Base-by-base conservation (phyloP, 2,888 invertebrate species). In the Agapostemon virescens region DNA sequence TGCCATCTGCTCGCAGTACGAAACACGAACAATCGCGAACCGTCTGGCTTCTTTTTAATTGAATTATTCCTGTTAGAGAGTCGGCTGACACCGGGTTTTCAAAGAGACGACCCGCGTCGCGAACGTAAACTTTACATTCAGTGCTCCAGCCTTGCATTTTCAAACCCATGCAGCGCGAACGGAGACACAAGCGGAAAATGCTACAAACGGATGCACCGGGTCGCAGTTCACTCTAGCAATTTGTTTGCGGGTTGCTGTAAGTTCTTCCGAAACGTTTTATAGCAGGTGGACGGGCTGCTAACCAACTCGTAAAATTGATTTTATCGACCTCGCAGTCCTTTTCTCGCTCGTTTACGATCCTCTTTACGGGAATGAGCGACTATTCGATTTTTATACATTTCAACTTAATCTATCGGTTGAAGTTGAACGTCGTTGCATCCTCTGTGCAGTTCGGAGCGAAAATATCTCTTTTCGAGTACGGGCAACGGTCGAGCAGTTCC, bases 1-100 rank as follows among this genome's bases (percentile, higher is more conserved):
- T 72, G 52, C 79, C 79, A 79, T 79, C 79, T 72, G 79, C 45
- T 64, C 45, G 80, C 33, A 23, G 26, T 30, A 67, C 70, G 79
- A 79, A 49, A 67, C 66, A 30, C 45, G 49, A 11, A 20, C 68
- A n/a, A 30, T 40, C 55, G 36, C 13, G 36, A n/a, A 23, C 5
- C n/a, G 63, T 63, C 36, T 63, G 20, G 30, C 38, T 20, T 45
- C 30, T 68, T 79, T 78, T 72, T 69, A 17, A 68, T 72, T 69
- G 42, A 72, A 72, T 69, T 52, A 49, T 42, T 79, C 38, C 61
- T 20, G 23, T 38, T n/a, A n/a, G 66, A 33, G 69, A 58, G 69
- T 63, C 61, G 52, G 71, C 30, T 15, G 45, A 4, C 33, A 7
- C 20, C 15, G 69, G 36, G 26, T 36, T 36, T 63, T 36, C 36